A percentile compares a stretch with the other conserved stretches of the same genome.
phyloP scores from a whole-genome alignment of 1,140 invertebrate genomes.

The Triops longicaudatus region DNA sequence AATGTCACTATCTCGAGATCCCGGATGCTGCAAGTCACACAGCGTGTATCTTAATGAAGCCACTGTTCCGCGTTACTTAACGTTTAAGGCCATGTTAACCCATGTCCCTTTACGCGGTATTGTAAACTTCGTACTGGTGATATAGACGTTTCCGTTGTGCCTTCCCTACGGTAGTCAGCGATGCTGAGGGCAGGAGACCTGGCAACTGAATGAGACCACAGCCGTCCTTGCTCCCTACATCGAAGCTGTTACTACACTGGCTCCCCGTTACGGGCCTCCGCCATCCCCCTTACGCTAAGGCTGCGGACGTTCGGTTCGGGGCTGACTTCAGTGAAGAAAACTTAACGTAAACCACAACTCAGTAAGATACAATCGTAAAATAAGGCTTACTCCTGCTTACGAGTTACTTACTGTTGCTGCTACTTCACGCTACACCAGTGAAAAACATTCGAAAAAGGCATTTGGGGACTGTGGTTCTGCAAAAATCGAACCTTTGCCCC shows the following conservation, averaged over 20 bases:
- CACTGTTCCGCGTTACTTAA: not conserved
- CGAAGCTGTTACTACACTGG: not conserved
- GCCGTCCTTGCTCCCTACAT: not conserved
- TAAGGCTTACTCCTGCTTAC: too few relatives aligned
- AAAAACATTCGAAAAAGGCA: too few relatives aligned
- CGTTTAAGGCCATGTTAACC: not conserved
- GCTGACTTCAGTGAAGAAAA: not conserved
- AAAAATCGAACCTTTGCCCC: too few relatives aligned
- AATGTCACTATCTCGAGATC: not conserved
- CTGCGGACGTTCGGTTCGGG: not conserved
- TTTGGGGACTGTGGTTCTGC: too few relatives aligned
- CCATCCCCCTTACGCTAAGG: not conserved
- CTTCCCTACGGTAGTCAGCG: not conserved
- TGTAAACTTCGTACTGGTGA: not conserved
- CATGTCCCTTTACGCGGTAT: not conserved
- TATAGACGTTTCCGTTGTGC: not conserved
- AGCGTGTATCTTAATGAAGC: not conserved
- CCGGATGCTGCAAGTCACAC: not conserved
- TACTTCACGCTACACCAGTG: too few relatives aligned
- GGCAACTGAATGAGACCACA: not conserved
- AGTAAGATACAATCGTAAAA: too few relatives aligned
- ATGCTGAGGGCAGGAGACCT: not conserved
- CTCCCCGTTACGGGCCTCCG: not conserved
- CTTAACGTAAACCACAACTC: too few relatives aligned
- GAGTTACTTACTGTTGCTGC: too few relatives aligned